phyloP scores from a whole-genome alignment of 2,888 invertebrate species.

The Perithous albicinctus region DNA sequence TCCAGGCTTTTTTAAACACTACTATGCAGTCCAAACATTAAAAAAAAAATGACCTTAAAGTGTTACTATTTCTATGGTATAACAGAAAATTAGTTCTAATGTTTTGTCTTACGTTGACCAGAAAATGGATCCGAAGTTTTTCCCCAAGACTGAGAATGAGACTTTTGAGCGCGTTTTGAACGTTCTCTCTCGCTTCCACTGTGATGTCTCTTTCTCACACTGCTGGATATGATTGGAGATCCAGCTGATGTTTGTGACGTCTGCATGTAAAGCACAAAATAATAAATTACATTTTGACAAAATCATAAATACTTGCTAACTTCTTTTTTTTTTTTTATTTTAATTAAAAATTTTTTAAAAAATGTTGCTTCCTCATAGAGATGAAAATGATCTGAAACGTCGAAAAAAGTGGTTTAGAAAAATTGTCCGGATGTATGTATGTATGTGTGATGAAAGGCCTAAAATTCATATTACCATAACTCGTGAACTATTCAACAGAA shows the following conservation, averaged over 20 bases:
- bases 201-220: conserved; percentile 77
- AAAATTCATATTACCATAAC: no score
- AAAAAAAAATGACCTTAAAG: no score
- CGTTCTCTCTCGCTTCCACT: conserved; percentile 79
- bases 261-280: conserved; percentile 64
- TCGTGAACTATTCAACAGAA: no score
- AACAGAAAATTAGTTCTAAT: conserved; percentile 7
- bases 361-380: no score
- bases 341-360: no score
- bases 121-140: conserved; percentile 67
- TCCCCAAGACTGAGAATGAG: conserved; percentile 64
- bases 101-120: conserved; percentile 68
- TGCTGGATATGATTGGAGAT: conserved; percentile 79
- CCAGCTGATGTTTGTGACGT: conserved; percentile 73
- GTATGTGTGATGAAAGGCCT: no score
- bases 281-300: not conserved
- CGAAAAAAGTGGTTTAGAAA: no score
- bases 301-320: not conserved
- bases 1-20: no score
- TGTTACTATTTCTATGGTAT: no score
- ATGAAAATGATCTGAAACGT: no score
- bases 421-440: no score
- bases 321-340: conserved; percentile 1
- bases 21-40: no score
- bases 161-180: conserved; percentile 76